Base-by-base conservation (phyloP, 64 coral and sea anemone genomes). In the Montipora efflorescens region DNA sequence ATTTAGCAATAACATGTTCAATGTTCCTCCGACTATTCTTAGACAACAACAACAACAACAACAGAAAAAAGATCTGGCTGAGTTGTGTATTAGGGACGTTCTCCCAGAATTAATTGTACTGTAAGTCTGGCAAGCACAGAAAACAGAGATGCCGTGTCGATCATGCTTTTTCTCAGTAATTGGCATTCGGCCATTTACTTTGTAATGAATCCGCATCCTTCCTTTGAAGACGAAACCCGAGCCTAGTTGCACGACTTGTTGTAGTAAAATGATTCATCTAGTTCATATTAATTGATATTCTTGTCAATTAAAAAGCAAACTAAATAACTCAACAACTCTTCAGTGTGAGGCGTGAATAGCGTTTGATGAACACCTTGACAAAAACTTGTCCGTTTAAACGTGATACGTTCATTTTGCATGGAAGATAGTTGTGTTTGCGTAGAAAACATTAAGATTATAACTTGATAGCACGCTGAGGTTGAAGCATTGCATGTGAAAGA, bases 401-500 rank as follows among this genome's bases (percentile, higher is more conserved):
- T 21, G 8, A 47, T 50, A 78, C 47, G 76, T 13, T 21, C 4
- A 50, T 48, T 16, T 11, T 46, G 46, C 49, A 78, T 0, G 15
- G 15, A 9, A 44, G 46, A 78, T 49, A 69, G 43, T 48, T 5
- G 43, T 81, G 79, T 81, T 81, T 81, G 52, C 4, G 21, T 16
- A 66, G 16, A 47, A 62, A 84, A 84, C 81, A 84, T 57, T 57
- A 11, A 8, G 53, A 57, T 57, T 57, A 86, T 49, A 48, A 86
- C 71, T 71, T 86, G 64, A 86, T 86, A 68, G 81, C 81, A 67
- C 61, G 81, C 81, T 68, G 82, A 11, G 82, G 8, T 50, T 16
- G 46, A 50, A 67, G 61, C 64, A 46, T 72, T 23, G 82, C 66
- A 48, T 72, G 62, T 3, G 19, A 71, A 71, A 64, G 47, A 68